Percentiles rank a stretch among this genome's conserved stretches.
These are phyloP conservation scores for Pheosia gnoma DNA, from an alignment of 2,888 invertebrate species.

Conservation along the genomic window DNA sequence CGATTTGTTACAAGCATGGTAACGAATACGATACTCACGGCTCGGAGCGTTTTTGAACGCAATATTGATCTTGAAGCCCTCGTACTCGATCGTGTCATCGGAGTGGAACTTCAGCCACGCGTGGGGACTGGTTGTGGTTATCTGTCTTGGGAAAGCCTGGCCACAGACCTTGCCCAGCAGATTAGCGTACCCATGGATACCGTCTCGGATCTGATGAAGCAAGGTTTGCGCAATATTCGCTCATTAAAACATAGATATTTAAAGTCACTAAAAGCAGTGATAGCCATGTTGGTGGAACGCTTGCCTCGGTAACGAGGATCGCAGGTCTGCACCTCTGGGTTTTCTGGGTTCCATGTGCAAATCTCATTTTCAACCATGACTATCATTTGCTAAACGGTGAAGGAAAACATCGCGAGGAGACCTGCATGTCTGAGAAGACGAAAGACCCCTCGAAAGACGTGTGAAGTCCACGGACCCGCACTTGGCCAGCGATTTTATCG, in stretches of 20 bases:
- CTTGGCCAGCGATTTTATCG: no score
- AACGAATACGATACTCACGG: conserved; percentile 37
- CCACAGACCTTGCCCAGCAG: conserved; percentile 65
- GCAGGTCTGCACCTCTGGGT: no score
- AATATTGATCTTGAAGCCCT: conserved; percentile 70
- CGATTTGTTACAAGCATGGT: background rate
- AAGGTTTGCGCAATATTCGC: background rate
- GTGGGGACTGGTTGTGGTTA: conserved; percentile 65
- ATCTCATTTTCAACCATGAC: no score
- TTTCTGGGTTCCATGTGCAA: no score
- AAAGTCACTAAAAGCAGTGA: background rate
- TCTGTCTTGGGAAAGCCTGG: conserved; percentile 61
- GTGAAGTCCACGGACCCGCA: no score
- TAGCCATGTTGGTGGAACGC: background rate
- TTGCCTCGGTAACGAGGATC: no score
- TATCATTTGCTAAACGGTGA: no score
- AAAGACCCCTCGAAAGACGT: no score
- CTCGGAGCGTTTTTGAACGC: conserved; percentile 43
- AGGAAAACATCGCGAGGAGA: no score
- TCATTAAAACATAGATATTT: no score
- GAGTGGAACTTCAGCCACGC: conserved; percentile 68
- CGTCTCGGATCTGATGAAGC: conserved; percentile 66
- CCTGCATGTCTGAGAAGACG: no score
- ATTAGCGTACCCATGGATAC: conserved; percentile 62
- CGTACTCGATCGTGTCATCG: conserved; percentile 75